These are phyloP conservation scores for Myopa testacea DNA, from an alignment of 2,888 invertebrate genomes.

Conservation along the genomic window DNA sequence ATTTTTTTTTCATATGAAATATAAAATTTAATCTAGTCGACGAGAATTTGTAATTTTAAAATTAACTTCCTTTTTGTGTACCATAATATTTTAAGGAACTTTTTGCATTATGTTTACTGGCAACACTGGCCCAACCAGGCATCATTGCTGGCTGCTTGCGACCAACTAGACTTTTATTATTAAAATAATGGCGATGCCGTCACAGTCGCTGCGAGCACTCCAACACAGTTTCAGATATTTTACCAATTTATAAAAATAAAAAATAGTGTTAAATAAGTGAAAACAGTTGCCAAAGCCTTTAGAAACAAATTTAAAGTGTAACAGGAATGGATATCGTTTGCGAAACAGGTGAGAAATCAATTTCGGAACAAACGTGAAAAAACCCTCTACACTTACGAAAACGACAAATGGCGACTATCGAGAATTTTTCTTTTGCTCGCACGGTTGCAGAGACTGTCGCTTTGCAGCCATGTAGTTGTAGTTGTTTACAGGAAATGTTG, in stretches of 20 bases:
- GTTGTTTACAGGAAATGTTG: not conserved
- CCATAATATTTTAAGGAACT: no score
- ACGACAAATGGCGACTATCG: constrained; percentile 64
- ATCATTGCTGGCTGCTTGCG: no score
- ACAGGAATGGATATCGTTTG: constrained; percentile 56
- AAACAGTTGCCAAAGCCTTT: constrained; percentile 45
- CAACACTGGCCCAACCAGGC: no score
- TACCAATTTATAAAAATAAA: constrained; percentile 48
- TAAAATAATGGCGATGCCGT: constrained; percentile 59
- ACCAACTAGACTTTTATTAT: constrained; percentile 30
- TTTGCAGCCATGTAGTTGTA: constrained; percentile 42
- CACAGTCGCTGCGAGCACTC: constrained; percentile 51
- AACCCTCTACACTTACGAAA: constrained; percentile 51
- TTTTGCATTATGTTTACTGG: no score
- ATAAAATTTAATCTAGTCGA: no score
- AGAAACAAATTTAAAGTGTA: constrained; percentile 42
- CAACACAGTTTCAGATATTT: constrained; percentile 48
- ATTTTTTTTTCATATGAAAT: no score
- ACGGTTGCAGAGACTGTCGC: constrained; percentile 44
- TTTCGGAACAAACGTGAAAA: constrained; percentile 50
- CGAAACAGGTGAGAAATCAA: constrained; percentile 57
- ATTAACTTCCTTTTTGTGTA: no score
- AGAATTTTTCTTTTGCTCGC: constrained; percentile 48
- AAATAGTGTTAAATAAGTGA: constrained; percentile 44
- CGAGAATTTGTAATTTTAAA: no score